Base-by-base conservation (phyloP, 2,113 vertebrate genomes). In the Aspiorhynchus laticeps region DNA sequence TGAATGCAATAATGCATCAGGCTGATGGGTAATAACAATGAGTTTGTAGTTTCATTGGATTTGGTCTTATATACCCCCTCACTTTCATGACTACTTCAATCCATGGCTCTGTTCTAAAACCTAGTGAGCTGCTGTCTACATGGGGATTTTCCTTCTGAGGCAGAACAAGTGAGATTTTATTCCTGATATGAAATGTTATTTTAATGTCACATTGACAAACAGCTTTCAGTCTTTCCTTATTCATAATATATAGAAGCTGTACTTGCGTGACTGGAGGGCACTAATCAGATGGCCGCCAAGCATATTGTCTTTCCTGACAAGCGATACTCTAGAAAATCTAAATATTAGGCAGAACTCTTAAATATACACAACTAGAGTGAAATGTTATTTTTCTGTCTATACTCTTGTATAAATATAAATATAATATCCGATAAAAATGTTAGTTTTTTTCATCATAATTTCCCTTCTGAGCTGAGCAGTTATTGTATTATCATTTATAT, bases 1-100 rank as follows among this genome's bases (percentile, higher is more conserved):
- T 36, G 77, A 80, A 80, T 36, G 56, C 33, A 80, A 63, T 63
- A 65, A 67, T 82, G 80, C 80, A 67, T 41, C 56, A 9, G 36
- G 21, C n/a, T 41, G 56, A 63, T 1, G 4, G 21, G 56, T 31
- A 65, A 21, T 82, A 31, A 59, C 21, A 24, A n/a, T 59, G 24
- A n/a, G n/a, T 59, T 59, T 59, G 56, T 59, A n/a, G 4, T 59
- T 59, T 59, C 21, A n/a, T 59, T 59, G 8, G 8, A 24, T 24
- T 31, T 69, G 48, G 5, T 71, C 10, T 69, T 81, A 28, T 43
- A 65, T 65, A 81, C 33, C 36, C 24, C 38, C 15, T 7, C 26
- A 21, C 2, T 80, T 41, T 8, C 36, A 12, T n/a, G 21, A 41
- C 69, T 73, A 41, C 67, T 71, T 19, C 7, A 71, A 17, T 71